Evolutionary conservation across 1,140 invertebrate species (phyloP), one percentile per base, ranked within the genome.

Genomic region (Acyrthosiphon pisum): DNA sequence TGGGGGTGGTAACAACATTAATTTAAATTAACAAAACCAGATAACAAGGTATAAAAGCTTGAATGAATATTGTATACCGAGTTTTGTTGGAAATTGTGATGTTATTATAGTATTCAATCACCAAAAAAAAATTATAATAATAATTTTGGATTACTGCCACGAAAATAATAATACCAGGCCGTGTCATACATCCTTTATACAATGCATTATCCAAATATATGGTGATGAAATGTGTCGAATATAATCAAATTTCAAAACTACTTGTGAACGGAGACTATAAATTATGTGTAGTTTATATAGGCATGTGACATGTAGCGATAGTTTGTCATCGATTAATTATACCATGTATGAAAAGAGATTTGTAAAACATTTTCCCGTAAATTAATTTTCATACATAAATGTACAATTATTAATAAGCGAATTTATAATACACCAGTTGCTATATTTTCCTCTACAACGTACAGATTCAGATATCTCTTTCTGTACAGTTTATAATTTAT

Each of bases 11-110:
- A 90, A 44, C 88, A 60, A 90, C 88, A 90, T 90, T 90, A 90
- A 90, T 90, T 90, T 90, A 56, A 90, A 90, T 90, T 90, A 60
- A 23, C 14, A 76, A 90, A 90, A 30, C 50, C 23, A 41, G 50
- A 56, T 90, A 35, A 35, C 22, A 30, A 68, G 11, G 60, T 68
- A 14, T 90, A 56, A 88, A 23, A 50, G 26, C 18, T 11, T 4
- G 8, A 88, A 50, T 2, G 7, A 88, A 53, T 89, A 53, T 53
- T 35, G 8, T 50, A 50, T 9, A 50, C n/a, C 46, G 6, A 18
- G 14, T 50, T 48, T 20, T 46, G 44, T 22, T 50, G n/a, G 30
- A 9, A 50, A 88, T 88, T 50, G 60, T n/a, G n/a, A n/a, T n/a
- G 14, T 68, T 68, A 50, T 68, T 68, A 35, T 9, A 88, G 2